Evolutionary conservation across 2,888 invertebrate genomes (phyloP), one percentile per base, ranked within the genome.

Genomic region (Morpho achilles): DNA sequence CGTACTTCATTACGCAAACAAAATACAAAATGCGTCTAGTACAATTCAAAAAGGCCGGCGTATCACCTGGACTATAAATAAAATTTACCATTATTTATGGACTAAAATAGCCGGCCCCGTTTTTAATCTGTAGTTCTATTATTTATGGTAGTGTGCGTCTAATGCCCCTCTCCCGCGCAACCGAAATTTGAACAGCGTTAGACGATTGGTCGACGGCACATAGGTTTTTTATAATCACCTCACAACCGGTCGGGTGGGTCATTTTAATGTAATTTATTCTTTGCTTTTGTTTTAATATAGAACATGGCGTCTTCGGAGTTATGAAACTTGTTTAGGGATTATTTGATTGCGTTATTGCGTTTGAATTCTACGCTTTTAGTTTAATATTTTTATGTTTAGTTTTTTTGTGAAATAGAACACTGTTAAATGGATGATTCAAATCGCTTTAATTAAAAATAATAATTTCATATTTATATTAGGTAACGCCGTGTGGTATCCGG

Each of bases 151-250:
- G 74, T 78, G 75, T 80, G 74, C 69, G 67, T 83, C 83, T 81
- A 83, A 79, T 67, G 52, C 60, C 64, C 63, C 64, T 56, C 60
- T 61, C 59, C 44, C 16, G 60, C 53, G 60, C 61, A 56, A 45
- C 60, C 53, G 77, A 87, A 88, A 86, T 89, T 88, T 85, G 81
- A 86, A 83, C 71, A 67, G 73, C 69, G 82, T 84, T 85, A 86
- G 85, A 81, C 67, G 84, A 87, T 87, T 88, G 88, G 87, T 68
- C 67, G 73, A 62, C 65, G 73, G 75, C 71, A 70, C 74, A 60
- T 67, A 53, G 41, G 55, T 62, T 63, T 60, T 64, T 64, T 53
- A 50, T 56, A 48, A 53, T 60, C 22, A 46, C 16, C 55, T 7
- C 60, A 54, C 53, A 63, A 61, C 59, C 54, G 61, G 60, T 67